Evolutionary conservation across 64 coral and sea anemone species (phyloP), one percentile per base, ranked within the genome.

Genomic region (Cladopsammia gracilis): DNA sequence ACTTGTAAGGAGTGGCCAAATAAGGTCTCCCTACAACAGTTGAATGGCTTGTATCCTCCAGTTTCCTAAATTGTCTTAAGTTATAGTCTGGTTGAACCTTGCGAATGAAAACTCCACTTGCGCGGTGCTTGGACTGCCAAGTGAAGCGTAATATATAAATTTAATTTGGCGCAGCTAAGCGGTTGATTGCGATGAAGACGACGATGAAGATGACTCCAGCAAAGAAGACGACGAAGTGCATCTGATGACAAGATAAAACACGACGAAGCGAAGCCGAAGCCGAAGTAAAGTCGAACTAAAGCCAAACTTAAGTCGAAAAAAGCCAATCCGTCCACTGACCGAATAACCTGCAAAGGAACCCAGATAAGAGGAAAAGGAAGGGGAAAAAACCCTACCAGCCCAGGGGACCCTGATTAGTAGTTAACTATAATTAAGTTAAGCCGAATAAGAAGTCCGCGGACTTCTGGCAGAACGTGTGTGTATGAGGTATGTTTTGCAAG

Each of bases 381-480:
- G 73, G 34, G 34, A 34, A 76, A 47, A 47, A 76, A 6, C 73
- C 73, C 49, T 9, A 5, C 48, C 73, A 12, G 5, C 47, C 73
- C 46, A n/a, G 18, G 47, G 73, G 73, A n/a, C 19, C 18, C 73
- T 34, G 34, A 51, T 23, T 76, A 53, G 48, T 48, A 50, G 1
- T 10, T 76, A 54, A 54, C 47, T 76, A 76, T 10, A 52, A 0
- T 76, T 76, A 76, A 76, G 48, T 76, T 52, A 76, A 54, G 48
- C 73, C 73, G 47, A 76, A 76, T 20, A 48, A 76, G 73, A 76
- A 76, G 73, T 48, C 46, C 15, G 23, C 10, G 18, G 73, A 76
- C 73, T 76, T 76, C 73, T 76, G 73, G 15, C 20, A 48, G 20
- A 76, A 76, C 22, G 73, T 76, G 73, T 76, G 73, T 76, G 73